Evolutionary conservation across 1,140 invertebrate species (phyloP), one percentile per base, ranked within the genome.

Genomic region (Bemisia tabaci): DNA sequence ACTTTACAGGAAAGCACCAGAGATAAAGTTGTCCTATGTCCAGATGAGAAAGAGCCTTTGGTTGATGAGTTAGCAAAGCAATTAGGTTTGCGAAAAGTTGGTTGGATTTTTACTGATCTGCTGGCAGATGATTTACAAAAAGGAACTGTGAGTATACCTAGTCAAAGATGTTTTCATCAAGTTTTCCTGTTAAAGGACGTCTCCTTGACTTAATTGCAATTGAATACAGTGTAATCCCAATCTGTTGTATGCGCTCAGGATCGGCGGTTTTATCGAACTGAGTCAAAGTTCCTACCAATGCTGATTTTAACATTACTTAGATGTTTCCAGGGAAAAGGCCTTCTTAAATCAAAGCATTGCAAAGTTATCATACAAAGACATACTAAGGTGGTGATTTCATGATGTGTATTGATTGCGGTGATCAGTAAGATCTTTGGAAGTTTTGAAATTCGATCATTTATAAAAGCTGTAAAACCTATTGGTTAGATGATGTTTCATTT

Each of bases 61-160:
- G 89, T 97, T 2, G 84, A 94, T 69, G 83, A 87, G 72, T 79
- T 98, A 68, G 93, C 94, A 60, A 76, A 76, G 48, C 80, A 83
- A 65, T 82, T 99, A 48, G 94, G 94, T 60, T 80, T 99, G 70
- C 81, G 78, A 63, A 80, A 85, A 77, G 87, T 99, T 68, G 97
- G 97, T 26, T 99, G 97, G 97, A 95, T 99, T 72, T 99, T 99
- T 78, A 99, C 96, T 12, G 97, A 99, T 83, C 82, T 99, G 25
- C 84, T 97, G 69, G 87, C 92, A 60, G 87, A 94, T 70, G 91
- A 97, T 80, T 74, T 88, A 2, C 85, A 86, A 72, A 87, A 85
- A 73, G 95, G 95, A 76, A 95, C 93, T 73, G 95, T 92, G 64
- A 83, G 85, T 76, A 72, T 61, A 22, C 17, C 59, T 25, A 26